Evolutionary conservation across 2,113 vertebrate genomes (phyloP).

Genomic region (Odontophorus gujanensis): DNA sequence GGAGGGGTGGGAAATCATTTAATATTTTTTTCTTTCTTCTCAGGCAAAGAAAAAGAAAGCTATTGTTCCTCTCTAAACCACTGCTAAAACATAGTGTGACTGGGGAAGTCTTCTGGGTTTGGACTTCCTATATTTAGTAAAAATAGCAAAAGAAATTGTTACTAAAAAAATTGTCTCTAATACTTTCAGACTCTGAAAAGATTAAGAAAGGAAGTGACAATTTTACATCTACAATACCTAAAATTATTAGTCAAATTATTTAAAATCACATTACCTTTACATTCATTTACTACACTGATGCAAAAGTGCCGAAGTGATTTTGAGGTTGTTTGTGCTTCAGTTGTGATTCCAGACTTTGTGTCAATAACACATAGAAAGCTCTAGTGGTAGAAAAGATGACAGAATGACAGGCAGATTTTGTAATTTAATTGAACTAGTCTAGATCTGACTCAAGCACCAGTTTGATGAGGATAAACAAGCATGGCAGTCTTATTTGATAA

Average conservation of each 20-base stretch:
- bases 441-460: background rate
- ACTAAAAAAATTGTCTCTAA: fast-evolving
- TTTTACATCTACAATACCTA: fast-evolving
- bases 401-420: background rate
- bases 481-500: background rate
- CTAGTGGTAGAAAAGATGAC: background rate
- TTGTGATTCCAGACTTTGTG: background rate
- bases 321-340: background rate
- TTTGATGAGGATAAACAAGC: background rate
- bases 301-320: background rate
- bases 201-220: fast-evolving
- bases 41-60: background rate
- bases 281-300: background rate
- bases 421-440: background rate
- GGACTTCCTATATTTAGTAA: background rate
- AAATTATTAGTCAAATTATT: background rate
- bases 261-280: background rate
- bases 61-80: background rate
- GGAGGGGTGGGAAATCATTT: no score
- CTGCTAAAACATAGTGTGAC: background rate
- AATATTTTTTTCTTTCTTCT: no score
- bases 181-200: background rate
- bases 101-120: background rate
- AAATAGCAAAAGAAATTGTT: background rate
- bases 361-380: background rate